Evolutionary conservation across 2,888 invertebrate genomes (phyloP).

Genomic region (Pristionchus maxplancki): DNA sequence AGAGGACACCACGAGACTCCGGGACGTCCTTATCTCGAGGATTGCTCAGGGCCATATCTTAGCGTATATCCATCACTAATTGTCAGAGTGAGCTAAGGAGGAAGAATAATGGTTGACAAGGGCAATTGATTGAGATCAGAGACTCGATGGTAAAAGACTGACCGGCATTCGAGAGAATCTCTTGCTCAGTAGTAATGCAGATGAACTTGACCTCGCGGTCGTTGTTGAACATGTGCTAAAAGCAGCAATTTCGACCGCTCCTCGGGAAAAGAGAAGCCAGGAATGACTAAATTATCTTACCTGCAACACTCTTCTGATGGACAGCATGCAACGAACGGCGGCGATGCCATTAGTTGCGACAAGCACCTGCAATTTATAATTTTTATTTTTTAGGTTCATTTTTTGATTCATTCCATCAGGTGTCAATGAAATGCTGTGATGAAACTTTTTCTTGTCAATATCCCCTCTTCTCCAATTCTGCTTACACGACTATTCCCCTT

Average conservation of each 20-base stretch:
- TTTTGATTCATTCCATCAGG: background rate
- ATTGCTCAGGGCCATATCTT: background rate
- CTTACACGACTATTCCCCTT: slow-evolving; percentile 1
- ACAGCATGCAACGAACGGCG: slow-evolving; percentile 74
- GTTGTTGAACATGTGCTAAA: slow-evolving; percentile 67
- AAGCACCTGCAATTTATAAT: slow-evolving; percentile 66
- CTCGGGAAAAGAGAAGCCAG: background rate
- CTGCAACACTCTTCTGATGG: slow-evolving; percentile 69
- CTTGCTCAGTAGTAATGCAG: slow-evolving; percentile 75
- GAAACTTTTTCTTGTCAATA: background rate
- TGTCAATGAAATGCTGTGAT: background rate
- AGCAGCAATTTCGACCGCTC: background rate
- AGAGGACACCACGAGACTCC: slow-evolving; percentile 10
- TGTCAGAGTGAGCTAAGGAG: background rate
- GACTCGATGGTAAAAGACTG: background rate
- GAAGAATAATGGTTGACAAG: background rate
- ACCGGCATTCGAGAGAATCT: slow-evolving; percentile 75
- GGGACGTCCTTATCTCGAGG: slow-evolving; percentile 25
- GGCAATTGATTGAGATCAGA: too few species aligned
- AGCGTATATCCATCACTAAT: slow-evolving; percentile 29
- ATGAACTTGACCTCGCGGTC: slow-evolving; percentile 74
- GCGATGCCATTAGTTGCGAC: slow-evolving; percentile 77
- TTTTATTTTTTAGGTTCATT: background rate
- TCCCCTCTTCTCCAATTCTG: slow-evolving; percentile 42
- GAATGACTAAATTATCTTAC: background rate